Conservation (phyloP, 2,797 vertebrate genomes). For the Benthosema pterotum region DNA sequence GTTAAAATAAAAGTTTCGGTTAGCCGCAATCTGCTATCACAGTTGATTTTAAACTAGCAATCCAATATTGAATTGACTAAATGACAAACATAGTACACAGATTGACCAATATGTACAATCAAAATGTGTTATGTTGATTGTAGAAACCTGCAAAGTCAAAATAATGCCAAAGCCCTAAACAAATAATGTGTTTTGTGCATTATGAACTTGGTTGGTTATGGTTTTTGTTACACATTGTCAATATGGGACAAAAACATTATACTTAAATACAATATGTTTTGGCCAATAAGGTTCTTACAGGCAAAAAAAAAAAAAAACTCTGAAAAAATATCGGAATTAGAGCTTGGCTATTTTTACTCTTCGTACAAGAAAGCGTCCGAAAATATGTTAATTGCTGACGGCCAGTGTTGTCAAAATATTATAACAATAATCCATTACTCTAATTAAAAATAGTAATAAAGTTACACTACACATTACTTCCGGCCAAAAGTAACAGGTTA, state of each 20-base stretch:
- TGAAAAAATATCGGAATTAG: too few relatives aligned
- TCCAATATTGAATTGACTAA: not conserved
- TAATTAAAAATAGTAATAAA: too few relatives aligned
- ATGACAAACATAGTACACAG: not conserved
- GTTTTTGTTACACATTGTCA: not conserved
- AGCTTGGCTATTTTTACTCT: too few relatives aligned
- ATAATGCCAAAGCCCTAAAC: too few relatives aligned
- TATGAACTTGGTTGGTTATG: not conserved
- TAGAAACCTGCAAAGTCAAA: not conserved
- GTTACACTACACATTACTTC: too few relatives aligned
- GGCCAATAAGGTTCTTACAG: conserved; percentile 17
- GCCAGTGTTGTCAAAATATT: too few relatives aligned
- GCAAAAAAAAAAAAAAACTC: too few relatives aligned
- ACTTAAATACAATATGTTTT: conserved; percentile 22
- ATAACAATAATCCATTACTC: too few relatives aligned
- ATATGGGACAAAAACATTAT: conserved; percentile 32
- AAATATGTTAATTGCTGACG: too few relatives aligned
- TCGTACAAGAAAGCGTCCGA: too few relatives aligned
- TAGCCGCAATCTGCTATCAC: too few relatives aligned
- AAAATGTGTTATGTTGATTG: not conserved
- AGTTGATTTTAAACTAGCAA: not conserved
- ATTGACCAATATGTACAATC: not conserved
- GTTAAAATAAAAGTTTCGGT: not conserved
- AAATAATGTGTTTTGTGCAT: not conserved
- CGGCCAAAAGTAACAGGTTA: too few relatives aligned